phyloP scores from a whole-genome alignment of 2,888 invertebrate species.

The Geophilus truncorum region DNA sequence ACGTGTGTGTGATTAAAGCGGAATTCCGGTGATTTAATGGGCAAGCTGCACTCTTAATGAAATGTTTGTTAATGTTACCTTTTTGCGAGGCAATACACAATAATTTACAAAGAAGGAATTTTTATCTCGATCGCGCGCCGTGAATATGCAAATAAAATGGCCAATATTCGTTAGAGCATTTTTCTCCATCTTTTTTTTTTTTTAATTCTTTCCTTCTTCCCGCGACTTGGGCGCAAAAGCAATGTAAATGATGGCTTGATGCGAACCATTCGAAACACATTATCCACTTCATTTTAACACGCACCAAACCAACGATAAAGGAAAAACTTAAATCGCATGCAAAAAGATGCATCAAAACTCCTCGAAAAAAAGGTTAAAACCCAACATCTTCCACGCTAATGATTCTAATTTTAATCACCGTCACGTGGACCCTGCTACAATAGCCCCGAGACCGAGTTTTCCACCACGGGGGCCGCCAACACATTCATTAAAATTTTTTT shows the following conservation, averaged over 20 bases:
- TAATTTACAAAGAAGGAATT: constrained; percentile 29
- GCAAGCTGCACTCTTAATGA: constrained; percentile 18
- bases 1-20: constrained; percentile 20
- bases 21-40: constrained; percentile 20
- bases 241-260: constrained; percentile 20
- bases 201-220: background rate
- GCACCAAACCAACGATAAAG: background rate
- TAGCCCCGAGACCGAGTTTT: background rate
- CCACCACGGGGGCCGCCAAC: background rate
- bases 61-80: constrained; percentile 20
- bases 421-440: background rate
- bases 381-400: background rate
- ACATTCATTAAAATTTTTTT: constrained; percentile 7
- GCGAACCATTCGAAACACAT: constrained; percentile 20
- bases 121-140: background rate
- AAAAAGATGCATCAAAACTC: background rate
- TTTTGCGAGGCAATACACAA: constrained; percentile 28
- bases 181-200: background rate
- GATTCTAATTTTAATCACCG: constrained; percentile 12
- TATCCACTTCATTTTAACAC: constrained; percentile 20
- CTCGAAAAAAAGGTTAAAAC: background rate
- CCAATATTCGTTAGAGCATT: background rate
- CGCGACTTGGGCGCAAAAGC: background rate
- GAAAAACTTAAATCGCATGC: background rate
- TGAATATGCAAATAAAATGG: constrained; percentile 30